Base-by-base conservation (phyloP, 2,888 invertebrate genomes). In the Tanypteryx hageni region DNA sequence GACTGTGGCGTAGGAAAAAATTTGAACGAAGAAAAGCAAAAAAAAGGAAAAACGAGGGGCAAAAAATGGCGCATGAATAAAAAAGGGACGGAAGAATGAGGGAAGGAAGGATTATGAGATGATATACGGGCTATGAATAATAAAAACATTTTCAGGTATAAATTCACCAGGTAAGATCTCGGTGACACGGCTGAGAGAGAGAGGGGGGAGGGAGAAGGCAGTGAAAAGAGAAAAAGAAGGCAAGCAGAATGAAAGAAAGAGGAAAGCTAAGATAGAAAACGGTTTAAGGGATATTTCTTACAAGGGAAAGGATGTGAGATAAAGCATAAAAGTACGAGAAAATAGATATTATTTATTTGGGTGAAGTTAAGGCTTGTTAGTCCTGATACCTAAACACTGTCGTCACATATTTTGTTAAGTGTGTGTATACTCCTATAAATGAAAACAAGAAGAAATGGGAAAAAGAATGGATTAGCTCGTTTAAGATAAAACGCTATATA, bases 101-200 rank as follows among this genome's bases (percentile, higher is more conserved):
- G 22, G 22, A 27, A 76, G 27, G 27, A 27, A 76, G 27, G 76
- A 76, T 76, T 76, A 76, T 18, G 76, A 27, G 76, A 76, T 76
- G 76, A 76, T 76, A 76, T 76, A 76, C 76, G 22, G 76, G 22
- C 76, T 22, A 76, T 76, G 76, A 76, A 76, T 76, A 76, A 76
- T 76, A 76, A 76, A 76, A 76, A 76, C 76, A 27, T 27, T 27
- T 13, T 27, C 76, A 27, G 76, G 13, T 76, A 76, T 76, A 76
- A 76, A 76, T 76, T 76, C 14, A 22, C 27, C 76, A 76, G 76
- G 76, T 76, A 76, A 76, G 76, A 76, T 76, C 76, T 76, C 76
- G 27, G 76, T 13, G 76, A 76, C 22, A 27, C 22, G 13, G 76
- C 27, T 76, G 22, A 76, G 76, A 76, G 22, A 76, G 76, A 76